Percentiles rank a stretch among this genome's conserved stretches.
Conservation (phyloP, 2,113 vertebrate genomes). For the Oncorhynchus gorbuscha region DNA sequence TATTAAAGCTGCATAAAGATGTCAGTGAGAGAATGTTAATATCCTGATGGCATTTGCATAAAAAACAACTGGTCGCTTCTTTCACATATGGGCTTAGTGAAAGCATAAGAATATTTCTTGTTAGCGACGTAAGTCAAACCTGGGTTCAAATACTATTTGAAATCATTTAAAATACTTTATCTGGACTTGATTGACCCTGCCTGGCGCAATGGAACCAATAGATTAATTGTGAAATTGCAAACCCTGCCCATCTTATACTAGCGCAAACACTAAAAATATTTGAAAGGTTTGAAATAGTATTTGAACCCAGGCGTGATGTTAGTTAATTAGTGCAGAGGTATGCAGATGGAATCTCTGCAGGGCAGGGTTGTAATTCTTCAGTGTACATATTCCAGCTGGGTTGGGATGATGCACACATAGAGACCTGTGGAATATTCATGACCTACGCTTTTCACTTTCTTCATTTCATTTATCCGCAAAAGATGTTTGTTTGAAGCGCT, state of each 20-base stretch:
- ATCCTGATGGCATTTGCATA: neutral
- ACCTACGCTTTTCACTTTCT: constrained; percentile 16
- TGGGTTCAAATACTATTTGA: too few relatives aligned
- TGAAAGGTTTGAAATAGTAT: too few relatives aligned
- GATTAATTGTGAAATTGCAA: too few relatives aligned
- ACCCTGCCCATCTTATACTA: too few relatives aligned
- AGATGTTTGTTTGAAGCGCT: constrained; percentile 22
- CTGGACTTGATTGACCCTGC: too few relatives aligned
- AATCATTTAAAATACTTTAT: too few relatives aligned
- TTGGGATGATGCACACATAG: neutral
- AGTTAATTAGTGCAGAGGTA: constrained; percentile 10
- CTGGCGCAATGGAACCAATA: too few relatives aligned
- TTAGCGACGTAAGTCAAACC: too few relatives aligned
- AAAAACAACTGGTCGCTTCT: neutral
- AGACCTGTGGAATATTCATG: constrained; percentile 38
- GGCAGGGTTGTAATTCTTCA: constrained; percentile 10
- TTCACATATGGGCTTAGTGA: constrained; percentile 20
- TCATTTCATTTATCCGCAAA: constrained; percentile 31
- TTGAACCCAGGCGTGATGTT: neutral
- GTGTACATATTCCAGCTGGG: constrained; percentile 17
- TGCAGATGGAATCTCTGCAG: constrained; percentile 35
- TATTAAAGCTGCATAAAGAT: neutral
- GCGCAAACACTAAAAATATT: too few relatives aligned
- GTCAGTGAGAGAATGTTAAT: neutral
- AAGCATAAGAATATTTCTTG: neutral